Conservation (phyloP, 2,888 invertebrate genomes). For the Netelia melanura region DNA sequence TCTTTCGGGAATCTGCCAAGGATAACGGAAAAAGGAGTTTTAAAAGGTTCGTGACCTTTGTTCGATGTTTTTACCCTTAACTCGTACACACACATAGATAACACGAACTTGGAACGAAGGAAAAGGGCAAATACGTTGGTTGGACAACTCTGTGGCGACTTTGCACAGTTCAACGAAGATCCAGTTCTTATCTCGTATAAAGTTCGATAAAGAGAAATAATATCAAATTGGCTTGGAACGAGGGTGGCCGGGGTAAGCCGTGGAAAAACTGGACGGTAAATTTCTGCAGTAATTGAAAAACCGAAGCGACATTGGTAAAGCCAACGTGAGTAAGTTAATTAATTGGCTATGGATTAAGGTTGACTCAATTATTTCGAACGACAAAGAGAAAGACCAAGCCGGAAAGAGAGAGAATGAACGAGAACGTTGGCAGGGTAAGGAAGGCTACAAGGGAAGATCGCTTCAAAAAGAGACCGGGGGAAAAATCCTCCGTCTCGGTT, state of each 20-base stretch:
- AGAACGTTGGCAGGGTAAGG: constrained; percentile 7
- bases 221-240: neutral
- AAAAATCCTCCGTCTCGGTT: constrained; percentile 49
- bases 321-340: constrained; percentile 42
- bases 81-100: constrained; percentile 29
- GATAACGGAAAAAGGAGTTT: constrained; percentile 78
- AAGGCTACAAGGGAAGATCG: constrained; percentile 23
- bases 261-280: constrained; percentile 1
- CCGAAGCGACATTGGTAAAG: constrained; percentile 1
- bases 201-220: neutral
- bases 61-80: constrained; percentile 29
- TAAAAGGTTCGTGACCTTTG: constrained; percentile 75
- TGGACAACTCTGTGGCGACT: neutral
- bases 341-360: constrained; percentile 51
- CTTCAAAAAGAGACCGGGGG: constrained; percentile 40
- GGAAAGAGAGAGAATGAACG: constrained; percentile 4
- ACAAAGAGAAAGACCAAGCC: neutral
- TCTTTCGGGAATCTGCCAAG: constrained; percentile 78
- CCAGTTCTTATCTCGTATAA: neutral
- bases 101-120: neutral
- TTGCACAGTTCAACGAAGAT: too few species aligned
- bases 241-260: neutral
- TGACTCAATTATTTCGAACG: constrained; percentile 43
- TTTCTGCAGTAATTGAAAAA: constrained; percentile 23
- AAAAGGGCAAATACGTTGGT: neutral